These are phyloP conservation scores for Sipha flava DNA, from an alignment of 1,140 invertebrate genomes.

Conservation along the genomic window DNA sequence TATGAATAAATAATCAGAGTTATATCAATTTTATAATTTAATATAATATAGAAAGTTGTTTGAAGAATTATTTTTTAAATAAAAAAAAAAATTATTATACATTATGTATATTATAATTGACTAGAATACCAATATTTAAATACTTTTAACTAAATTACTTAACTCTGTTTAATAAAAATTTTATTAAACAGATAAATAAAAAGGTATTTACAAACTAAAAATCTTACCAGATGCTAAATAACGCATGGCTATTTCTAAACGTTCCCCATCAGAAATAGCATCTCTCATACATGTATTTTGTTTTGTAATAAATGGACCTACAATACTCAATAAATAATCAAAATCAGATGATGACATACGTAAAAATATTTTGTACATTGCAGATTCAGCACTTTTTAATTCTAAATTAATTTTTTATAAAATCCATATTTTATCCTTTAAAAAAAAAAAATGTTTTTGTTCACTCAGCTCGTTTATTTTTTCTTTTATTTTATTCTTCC, in stretches of 20 bases:
- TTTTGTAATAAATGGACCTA: slow-evolving; percentile 40
- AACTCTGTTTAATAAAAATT: too few relatives aligned
- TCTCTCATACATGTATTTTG: slow-evolving; percentile 42
- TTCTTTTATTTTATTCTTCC: not conserved
- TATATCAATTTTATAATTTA: too few relatives aligned
- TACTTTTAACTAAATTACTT: too few relatives aligned
- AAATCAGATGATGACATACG: not conserved
- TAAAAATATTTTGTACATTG: not conserved
- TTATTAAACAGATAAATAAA: not conserved
- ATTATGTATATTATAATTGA: too few relatives aligned
- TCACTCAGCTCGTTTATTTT: not conserved
- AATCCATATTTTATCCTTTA: not conserved
- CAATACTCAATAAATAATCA: not conserved
- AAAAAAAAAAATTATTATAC: too few relatives aligned
- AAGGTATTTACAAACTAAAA: slow-evolving; percentile 28
- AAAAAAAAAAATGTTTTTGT: not conserved
- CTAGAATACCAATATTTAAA: too few relatives aligned
- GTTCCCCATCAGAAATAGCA: slow-evolving; percentile 41
- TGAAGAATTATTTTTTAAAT: too few relatives aligned
- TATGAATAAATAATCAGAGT: too few relatives aligned
- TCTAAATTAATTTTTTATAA: not conserved
- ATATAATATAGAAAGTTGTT: too few relatives aligned
- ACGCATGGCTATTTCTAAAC: slow-evolving; percentile 41
- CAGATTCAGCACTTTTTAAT: not conserved
- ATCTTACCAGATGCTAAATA: slow-evolving; percentile 42